Percentiles rank a stretch among this genome's conserved stretches.
Conservation (phyloP, 2,113 vertebrate genomes). For the Equus quagga region DNA sequence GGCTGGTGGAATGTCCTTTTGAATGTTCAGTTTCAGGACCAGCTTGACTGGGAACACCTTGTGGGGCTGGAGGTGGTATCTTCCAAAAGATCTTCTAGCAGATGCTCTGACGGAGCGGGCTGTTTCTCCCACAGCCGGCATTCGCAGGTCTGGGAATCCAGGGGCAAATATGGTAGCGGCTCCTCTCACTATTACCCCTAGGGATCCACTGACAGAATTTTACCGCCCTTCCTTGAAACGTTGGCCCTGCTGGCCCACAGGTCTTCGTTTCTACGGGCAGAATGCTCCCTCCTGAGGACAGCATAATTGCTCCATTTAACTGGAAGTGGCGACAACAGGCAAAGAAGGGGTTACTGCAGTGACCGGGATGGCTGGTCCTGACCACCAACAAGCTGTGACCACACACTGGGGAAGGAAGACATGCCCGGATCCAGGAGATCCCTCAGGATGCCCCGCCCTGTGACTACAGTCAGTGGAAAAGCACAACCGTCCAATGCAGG, state of each 20-base stretch:
- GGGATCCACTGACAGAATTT: too few relatives aligned
- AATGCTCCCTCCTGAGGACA: neutral
- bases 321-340: neutral
- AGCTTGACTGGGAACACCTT: neutral
- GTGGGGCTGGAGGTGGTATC: neutral
- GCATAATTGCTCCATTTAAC: too few relatives aligned
- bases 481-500: too few relatives aligned
- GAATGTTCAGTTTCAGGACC: neutral
- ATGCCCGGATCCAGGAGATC: too few relatives aligned
- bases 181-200: neutral
- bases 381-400: too few relatives aligned
- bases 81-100: too few relatives aligned
- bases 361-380: neutral
- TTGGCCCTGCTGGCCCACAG: neutral
- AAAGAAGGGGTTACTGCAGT: neutral
- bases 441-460: too few relatives aligned
- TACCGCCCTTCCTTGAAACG: neutral
- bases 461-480: too few relatives aligned
- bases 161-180: neutral
- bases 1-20: too few relatives aligned
- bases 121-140: neutral
- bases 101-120: too few relatives aligned
- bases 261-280: neutral
- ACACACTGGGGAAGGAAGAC: too few relatives aligned
- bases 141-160: neutral